Evolutionary conservation across 2,888 invertebrate species (phyloP), one percentile per base, ranked within the genome.

Genomic region (Drosophila pseudotakahashii): DNA sequence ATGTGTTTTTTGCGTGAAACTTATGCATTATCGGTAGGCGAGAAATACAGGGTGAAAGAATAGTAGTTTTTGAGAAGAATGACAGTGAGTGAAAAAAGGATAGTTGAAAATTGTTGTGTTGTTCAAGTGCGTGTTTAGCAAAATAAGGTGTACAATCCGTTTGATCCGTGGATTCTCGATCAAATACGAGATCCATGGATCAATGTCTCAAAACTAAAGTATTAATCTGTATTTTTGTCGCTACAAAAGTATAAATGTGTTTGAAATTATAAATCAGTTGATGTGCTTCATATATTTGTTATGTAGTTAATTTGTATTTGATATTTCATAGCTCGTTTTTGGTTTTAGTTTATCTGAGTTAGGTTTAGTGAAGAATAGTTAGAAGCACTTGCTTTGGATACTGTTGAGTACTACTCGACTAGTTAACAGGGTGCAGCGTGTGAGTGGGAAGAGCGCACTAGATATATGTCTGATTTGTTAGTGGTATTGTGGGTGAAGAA

Each of bases 231-330:
- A 42, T 71, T n/a, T 11, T 51, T 41, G 51, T 10, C n/a, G 39
- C 52, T 39, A 69, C 23, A 42, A 53, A 57, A 53, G 14, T 42
- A 57, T 50, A 61, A 44, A 23, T 58, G 62, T 63, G 69, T 70
- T 47, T 23, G 42, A 69, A 63, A 59, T 75, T 6, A 75, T 73
- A 73, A 74, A 73, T 73, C 64, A 71, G 26, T 77, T 73, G 60
- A 79, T 86, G 86, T 86, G 86, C 83, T 83, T 85, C 83, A 73
- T 85, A 73, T 80, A 76, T 86, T 76, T 81, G 74, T 86, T 83
- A 83, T 85, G 79, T 73, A 74, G 73, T 58, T 85, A 79, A 59
- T 77, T 86, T 81, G 79, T 83, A 80, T 73, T 83, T 83, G 73
- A 86, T 83, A 82, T 77, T 84, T 82, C 85, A 82, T 82, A 82